phyloP scores from a whole-genome alignment of 2,113 vertebrate species.

The Oncorhynchus kisutch region DNA sequence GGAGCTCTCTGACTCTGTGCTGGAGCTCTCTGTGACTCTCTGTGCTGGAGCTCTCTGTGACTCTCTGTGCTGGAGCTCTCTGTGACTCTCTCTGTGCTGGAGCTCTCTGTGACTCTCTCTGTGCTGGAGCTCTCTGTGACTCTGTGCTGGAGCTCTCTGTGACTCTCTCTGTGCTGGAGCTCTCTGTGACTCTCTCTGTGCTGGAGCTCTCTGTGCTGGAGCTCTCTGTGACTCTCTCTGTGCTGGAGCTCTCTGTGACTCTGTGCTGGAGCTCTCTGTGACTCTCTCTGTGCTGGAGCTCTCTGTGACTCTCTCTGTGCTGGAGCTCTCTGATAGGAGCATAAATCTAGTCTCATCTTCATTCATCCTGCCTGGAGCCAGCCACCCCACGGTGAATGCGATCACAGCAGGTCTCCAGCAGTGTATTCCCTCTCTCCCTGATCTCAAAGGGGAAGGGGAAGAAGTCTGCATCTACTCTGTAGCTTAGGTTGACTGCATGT shows the following conservation, averaged over 20 bases:
- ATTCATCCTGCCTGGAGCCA: constrained; percentile 9
- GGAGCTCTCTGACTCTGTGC: background rate
- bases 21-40: background rate
- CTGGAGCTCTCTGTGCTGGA: too few species aligned
- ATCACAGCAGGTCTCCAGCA: constrained; percentile 21
- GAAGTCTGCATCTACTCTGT: background rate
- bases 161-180: too few species aligned
- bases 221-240: background rate
- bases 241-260: background rate
- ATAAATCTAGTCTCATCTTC: constrained; percentile 2
- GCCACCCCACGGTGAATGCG: background rate
- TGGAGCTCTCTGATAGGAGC: background rate
- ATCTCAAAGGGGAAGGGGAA: constrained; percentile 7
- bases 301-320: background rate
- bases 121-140: too few species aligned
- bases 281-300: background rate
- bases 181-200: too few species aligned
- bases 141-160: too few species aligned
- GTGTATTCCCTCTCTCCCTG: background rate
- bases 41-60: too few species aligned
- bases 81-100: too few species aligned
- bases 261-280: too few species aligned
- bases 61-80: too few species aligned
- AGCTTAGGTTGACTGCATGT: too few species aligned
- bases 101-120: too few species aligned